phyloP scores from a whole-genome alignment of 2,888 invertebrate genomes.

The Cactoblastis cactorum region DNA sequence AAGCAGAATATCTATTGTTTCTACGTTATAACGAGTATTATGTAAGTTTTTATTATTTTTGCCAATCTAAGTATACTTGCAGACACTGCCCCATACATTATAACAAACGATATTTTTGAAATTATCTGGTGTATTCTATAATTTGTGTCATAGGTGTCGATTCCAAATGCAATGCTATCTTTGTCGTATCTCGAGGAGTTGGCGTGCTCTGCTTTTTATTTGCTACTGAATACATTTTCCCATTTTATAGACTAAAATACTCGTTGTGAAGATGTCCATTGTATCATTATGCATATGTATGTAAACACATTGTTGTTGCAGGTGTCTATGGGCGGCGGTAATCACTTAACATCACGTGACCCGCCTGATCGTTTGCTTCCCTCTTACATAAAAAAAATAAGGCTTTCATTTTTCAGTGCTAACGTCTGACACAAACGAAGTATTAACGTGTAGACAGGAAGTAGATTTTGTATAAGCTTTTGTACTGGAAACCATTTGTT shows the following conservation, averaged over 20 bases:
- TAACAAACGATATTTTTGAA: too few species aligned
- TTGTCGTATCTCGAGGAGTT: slow-evolving; percentile 8
- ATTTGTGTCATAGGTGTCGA: slow-evolving; percentile 8
- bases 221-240: slow-evolving; percentile 5
- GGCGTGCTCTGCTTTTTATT: slow-evolving; percentile 8
- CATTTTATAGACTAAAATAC: background rate
- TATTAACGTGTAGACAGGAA: background rate
- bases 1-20: too few species aligned
- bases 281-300: background rate
- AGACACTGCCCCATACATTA: too few species aligned
- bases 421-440: background rate
- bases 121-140: background rate
- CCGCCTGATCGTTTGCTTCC: too few species aligned
- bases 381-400: too few species aligned
- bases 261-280: background rate
- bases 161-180: slow-evolving; percentile 13
- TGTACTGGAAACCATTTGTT: background rate
- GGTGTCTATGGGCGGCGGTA: too few species aligned
- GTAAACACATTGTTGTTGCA: too few species aligned
- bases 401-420: slow-evolving; percentile 1
- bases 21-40: too few species aligned
- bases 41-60: too few species aligned
- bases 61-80: too few species aligned
- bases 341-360: too few species aligned
- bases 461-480: background rate